Base-by-base conservation (phyloP, 2,113 vertebrate species). In the Vireo altiloquus region DNA sequence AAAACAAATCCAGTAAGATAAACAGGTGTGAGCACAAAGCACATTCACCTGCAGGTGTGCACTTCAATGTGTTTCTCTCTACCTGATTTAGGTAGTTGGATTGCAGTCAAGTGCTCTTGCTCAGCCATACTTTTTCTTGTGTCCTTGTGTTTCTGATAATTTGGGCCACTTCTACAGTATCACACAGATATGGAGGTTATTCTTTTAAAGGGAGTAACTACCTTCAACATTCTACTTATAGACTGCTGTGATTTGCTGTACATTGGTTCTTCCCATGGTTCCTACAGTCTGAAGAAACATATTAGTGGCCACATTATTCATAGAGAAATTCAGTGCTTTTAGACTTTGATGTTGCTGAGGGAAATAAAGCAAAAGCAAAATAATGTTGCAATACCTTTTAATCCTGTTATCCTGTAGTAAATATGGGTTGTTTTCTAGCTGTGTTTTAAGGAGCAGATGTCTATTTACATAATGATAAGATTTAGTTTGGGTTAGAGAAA, bases 391-490 rank as follows among this genome's bases (percentile, higher is more conserved):
- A 79, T 93, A 89, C 42, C 50, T 78, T 97, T 97, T 75, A 96
- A 96, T 94, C 92, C 57, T 91, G 8, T 95, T 97, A 89, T 95
- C 93, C 84, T 96, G 28, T 87, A 92, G 92, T 86, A 97, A 96
- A 94, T 89, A 60, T 92, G 75, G 42, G 69, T 84, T 96, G 78
- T 92, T 97, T 96, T 87, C 92, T 95, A 95, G 56, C 76, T 92
- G 92, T 97, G 66, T 96, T 94, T 97, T 92, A 96, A 95, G 91
- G 78, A 97, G 84, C 96, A 98, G 97, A 97, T 97, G 95, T 97
- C 70, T 97, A 95, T 98, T 98, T 98, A 97, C 92, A 97, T 97
- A 98, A 97, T 90, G 82, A 80, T 89, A 96, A 97, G 87, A 96
- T 97, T 98, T 96, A 95, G 89, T 97, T 97, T 94, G 89, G 70